Conservation (phyloP, 2,113 vertebrate genomes). For the Callocephalon fimbriatum region DNA sequence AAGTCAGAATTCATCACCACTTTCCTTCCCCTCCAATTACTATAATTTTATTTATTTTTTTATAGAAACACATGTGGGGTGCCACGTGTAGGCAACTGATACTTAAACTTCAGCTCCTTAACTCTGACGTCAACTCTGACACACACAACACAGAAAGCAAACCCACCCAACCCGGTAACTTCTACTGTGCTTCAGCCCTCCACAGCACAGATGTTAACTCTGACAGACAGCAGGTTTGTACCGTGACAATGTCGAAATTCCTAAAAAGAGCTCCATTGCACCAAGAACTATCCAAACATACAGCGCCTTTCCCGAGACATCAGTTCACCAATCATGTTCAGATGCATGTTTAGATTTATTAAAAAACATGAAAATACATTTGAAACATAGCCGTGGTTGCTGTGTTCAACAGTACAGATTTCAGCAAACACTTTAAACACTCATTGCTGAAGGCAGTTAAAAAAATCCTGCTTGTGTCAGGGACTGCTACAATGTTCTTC, state of each 20-base stretch:
- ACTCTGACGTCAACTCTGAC: neutral
- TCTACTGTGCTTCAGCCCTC: neutral
- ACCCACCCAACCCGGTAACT: neutral
- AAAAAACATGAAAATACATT: neutral
- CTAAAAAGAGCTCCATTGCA: neutral
- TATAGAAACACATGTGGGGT: neutral
- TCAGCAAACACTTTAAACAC: neutral
- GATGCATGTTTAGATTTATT: neutral
- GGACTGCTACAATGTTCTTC: neutral
- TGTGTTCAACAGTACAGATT: conserved; percentile 9
- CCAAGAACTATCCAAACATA: neutral
- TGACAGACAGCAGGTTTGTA: neutral
- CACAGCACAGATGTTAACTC: fast-evolving
- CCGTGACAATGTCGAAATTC: neutral
- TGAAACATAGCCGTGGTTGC: neutral
- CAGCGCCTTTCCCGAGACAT: fast-evolving
- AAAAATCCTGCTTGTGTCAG: neutral
- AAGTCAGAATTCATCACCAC: neutral
- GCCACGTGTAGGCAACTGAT: neutral
- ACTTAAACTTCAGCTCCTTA: neutral
- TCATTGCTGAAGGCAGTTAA: neutral
- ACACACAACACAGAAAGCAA: neutral
- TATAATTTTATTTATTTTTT: neutral
- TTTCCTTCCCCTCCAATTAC: neutral
- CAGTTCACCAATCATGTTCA: neutral